Conservation (phyloP, 2,888 invertebrate genomes). For the Drosophila subquinaria region DNA sequence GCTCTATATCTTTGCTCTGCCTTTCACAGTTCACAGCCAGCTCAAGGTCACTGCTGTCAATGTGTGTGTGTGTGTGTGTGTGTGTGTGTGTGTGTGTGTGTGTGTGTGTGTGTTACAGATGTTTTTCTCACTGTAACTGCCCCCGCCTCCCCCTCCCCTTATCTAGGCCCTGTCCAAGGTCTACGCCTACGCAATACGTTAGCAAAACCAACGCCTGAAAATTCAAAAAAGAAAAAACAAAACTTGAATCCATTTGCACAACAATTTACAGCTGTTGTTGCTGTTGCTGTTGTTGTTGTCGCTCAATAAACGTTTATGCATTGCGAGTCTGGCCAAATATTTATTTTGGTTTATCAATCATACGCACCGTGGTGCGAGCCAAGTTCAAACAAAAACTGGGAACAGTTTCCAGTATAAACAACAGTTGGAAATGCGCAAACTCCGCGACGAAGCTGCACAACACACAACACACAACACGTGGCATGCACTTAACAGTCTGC, state of each 20-base stretch:
- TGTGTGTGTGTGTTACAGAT: constrained; percentile 34
- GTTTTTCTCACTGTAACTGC: neutral
- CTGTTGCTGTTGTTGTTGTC: constrained; percentile 35
- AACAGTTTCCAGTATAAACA: constrained; percentile 43
- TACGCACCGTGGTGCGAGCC: constrained; percentile 64
- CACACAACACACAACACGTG: constrained; percentile 50
- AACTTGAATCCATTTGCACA: constrained; percentile 40
- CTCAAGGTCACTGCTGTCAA: constrained; percentile 75
- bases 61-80: constrained; percentile 31
- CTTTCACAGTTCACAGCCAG: constrained; percentile 51
- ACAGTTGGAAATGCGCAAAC: constrained; percentile 57
- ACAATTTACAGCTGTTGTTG: constrained; percentile 20
- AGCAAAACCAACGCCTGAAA: constrained; percentile 39
- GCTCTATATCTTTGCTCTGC: constrained; percentile 28
- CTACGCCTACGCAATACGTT: constrained; percentile 23
- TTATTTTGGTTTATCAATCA: constrained; percentile 81
- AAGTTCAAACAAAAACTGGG: constrained; percentile 50
- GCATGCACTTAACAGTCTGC: constrained; percentile 32
- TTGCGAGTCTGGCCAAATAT: constrained; percentile 75
- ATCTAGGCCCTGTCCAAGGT: neutral
- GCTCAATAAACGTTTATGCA: constrained; percentile 62
- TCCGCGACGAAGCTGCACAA: constrained; percentile 47
- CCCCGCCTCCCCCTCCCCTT: neutral
- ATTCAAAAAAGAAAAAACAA: constrained; percentile 5
- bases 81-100: constrained; percentile 35